phyloP scores from a whole-genome alignment of 2,888 invertebrate genomes.

The Girardia tigrina region DNA sequence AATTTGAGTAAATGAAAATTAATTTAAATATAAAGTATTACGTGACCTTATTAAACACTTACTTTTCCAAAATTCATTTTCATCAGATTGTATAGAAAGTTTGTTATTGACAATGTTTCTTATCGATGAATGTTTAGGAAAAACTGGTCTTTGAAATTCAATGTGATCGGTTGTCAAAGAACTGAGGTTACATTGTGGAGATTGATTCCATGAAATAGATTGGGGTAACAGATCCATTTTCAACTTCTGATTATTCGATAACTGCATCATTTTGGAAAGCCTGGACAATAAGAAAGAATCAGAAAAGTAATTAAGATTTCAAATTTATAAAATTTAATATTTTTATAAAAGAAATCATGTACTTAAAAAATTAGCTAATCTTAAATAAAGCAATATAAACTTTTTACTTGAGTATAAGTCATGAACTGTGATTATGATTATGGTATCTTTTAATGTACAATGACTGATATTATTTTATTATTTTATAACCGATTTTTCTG shows the following conservation, averaged over 20 bases:
- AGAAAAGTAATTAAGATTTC: neutral
- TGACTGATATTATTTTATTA: no score
- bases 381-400: no score
- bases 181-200: neutral
- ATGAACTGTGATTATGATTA: no score
- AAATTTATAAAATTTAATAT: no score
- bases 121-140: neutral
- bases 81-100: neutral
- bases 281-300: neutral
- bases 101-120: neutral
- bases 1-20: no score
- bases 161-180: neutral
- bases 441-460: no score
- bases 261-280: slow-evolving; percentile 12
- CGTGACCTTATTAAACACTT: no score
- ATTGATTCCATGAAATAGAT: slow-evolving; percentile 12
- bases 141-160: neutral
- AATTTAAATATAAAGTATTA: no score
- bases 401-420: no score
- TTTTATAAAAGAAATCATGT: no score
- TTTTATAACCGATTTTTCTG: no score
- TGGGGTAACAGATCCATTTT: slow-evolving; percentile 11
- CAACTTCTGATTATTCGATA: slow-evolving; percentile 1
- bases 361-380: no score
- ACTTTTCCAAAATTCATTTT: slow-evolving; percentile 19